These are phyloP conservation scores for Acleris holmiana DNA, from an alignment of 2,888 invertebrate species.

Conservation along the genomic window DNA sequence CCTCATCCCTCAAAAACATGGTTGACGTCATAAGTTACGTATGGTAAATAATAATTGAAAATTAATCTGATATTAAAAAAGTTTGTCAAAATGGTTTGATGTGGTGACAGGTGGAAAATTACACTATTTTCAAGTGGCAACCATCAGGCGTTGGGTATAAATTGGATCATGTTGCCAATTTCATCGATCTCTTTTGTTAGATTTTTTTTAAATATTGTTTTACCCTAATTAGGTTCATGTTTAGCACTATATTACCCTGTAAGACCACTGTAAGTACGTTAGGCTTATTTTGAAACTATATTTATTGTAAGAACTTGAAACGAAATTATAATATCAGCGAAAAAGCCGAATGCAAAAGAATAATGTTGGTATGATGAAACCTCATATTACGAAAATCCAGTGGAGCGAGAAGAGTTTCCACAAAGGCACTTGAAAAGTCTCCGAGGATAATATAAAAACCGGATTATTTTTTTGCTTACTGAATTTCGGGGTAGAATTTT, in stretches of 20 bases:
- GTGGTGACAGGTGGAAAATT: too few relatives aligned
- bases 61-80: too few relatives aligned
- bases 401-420: conserved; percentile 51
- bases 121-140: too few relatives aligned
- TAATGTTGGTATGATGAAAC: conserved; percentile 32
- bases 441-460: conserved; percentile 49
- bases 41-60: too few relatives aligned
- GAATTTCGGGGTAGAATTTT: conserved; percentile 27
- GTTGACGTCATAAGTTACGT: neutral
- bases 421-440: conserved; percentile 48
- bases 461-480: conserved; percentile 45
- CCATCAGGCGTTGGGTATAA: too few relatives aligned
- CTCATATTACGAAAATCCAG: conserved; percentile 52
- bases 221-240: too few relatives aligned
- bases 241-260: too few relatives aligned
- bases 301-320: conserved; percentile 1
- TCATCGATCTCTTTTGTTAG: too few relatives aligned
- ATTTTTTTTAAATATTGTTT: too few relatives aligned
- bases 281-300: neutral
- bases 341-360: conserved; percentile 12
- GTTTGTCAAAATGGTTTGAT: too few relatives aligned
- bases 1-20: conserved; percentile 25
- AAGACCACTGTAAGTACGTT: too few relatives aligned
- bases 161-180: too few relatives aligned
- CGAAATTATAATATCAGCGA: conserved; percentile 11